Percentiles rank a stretch among this genome's conserved stretches.
Conservation (phyloP, 2,113 vertebrate genomes). For the Plectropomus leopardus region DNA sequence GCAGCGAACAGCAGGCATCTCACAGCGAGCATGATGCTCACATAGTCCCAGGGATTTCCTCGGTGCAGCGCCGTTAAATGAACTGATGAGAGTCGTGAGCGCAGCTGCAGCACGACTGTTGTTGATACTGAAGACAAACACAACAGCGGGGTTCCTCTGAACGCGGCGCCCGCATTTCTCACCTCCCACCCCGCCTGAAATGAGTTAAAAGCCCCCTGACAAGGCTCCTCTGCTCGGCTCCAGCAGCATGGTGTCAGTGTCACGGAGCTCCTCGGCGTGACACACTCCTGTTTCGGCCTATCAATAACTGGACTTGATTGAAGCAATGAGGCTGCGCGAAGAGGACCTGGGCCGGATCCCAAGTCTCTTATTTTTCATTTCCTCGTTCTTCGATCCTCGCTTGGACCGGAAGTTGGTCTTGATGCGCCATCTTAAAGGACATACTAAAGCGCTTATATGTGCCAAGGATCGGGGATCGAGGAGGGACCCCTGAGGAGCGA, state of each 20-base stretch:
- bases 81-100: constrained; percentile 39
- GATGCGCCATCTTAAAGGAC: too few species aligned
- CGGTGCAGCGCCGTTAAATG: constrained; percentile 65
- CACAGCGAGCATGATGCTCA: constrained; percentile 87
- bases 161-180: constrained; percentile 65
- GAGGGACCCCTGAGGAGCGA: too few species aligned
- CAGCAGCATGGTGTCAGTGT: constrained; percentile 15
- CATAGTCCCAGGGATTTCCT: constrained; percentile 83
- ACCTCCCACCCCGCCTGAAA: background rate
- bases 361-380: too few species aligned
- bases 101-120: constrained; percentile 29
- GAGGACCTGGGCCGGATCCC: constrained; percentile 17
- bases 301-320: background rate
- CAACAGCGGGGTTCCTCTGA: constrained; percentile 44
- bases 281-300: background rate
- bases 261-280: background rate
- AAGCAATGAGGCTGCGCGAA: constrained; percentile 53
- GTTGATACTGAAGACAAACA: constrained; percentile 48
- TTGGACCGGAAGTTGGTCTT: too few species aligned
- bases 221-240: constrained; percentile 23
- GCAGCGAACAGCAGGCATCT: constrained; percentile 87
- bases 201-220: constrained; percentile 9
- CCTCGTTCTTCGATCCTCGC: too few species aligned
- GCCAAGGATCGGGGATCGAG: too few species aligned
- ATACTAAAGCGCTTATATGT: too few species aligned